phyloP scores from a whole-genome alignment of 2,113 vertebrate genomes.

The Tympanuchus pallidicinctus region DNA sequence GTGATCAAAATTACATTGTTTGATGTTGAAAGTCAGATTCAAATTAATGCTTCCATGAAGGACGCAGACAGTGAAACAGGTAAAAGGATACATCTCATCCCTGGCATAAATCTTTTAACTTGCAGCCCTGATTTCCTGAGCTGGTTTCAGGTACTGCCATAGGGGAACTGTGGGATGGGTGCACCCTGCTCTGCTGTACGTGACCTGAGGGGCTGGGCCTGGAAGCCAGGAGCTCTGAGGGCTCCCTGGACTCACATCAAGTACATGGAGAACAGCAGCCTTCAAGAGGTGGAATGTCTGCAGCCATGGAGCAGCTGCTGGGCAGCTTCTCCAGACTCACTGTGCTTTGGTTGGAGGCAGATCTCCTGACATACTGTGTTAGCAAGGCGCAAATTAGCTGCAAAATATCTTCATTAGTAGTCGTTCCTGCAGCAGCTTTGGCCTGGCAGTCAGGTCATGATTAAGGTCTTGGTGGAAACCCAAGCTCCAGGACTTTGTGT shows the following conservation, averaged over 20 bases:
- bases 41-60: background rate
- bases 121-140: background rate
- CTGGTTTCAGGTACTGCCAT: background rate
- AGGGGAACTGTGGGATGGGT: background rate
- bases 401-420: background rate
- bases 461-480: fast-evolving
- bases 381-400: background rate
- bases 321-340: background rate
- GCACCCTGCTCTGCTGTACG: background rate
- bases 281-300: background rate
- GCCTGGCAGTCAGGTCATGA: fast-evolving
- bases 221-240: background rate
- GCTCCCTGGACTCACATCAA: constrained; percentile 56
- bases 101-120: background rate
- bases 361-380: no score
- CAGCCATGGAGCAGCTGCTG: background rate
- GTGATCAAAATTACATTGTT: background rate
- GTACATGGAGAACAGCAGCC: constrained; percentile 46
- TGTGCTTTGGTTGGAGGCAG: fast-evolving
- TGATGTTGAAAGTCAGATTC: background rate
- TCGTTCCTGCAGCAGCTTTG: background rate
- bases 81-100: background rate
- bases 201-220: background rate
- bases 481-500: background rate
- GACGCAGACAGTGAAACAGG: background rate